Percentiles rank a stretch among this genome's conserved stretches.
Conservation (phyloP, 1,140 invertebrate species). For the Brachystomella parvula region DNA sequence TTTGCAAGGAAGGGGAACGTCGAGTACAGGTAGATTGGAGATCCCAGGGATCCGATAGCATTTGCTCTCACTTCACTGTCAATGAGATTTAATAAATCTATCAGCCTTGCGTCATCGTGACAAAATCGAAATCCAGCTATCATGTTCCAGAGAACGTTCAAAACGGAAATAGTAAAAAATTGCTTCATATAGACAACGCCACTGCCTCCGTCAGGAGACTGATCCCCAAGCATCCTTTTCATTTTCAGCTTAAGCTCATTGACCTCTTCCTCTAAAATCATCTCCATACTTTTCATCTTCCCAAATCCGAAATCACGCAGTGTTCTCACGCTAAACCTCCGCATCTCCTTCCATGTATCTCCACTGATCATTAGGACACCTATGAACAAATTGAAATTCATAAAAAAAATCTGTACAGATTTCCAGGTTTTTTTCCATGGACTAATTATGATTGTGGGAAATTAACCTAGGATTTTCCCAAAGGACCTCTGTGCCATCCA, state of each 20-base stretch:
- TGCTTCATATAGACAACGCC: constrained; percentile 27
- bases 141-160: constrained; percentile 81
- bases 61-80: constrained; percentile 20
- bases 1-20: constrained; percentile 19
- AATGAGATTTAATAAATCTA: constrained; percentile 20
- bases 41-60: constrained; percentile 22
- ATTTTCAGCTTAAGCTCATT: constrained; percentile 43
- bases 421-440: too few species aligned
- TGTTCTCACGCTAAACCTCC: constrained; percentile 65
- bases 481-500: constrained; percentile 10
- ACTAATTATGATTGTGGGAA: neutral
- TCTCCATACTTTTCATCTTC: constrained; percentile 57
- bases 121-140: constrained; percentile 62
- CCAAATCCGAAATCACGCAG: constrained; percentile 73
- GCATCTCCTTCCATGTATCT: constrained; percentile 70
- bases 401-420: neutral
- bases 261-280: constrained; percentile 60
- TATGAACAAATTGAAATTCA: constrained; percentile 28
- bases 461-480: constrained; percentile 5
- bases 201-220: constrained; percentile 40
- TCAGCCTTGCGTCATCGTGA: constrained; percentile 40
- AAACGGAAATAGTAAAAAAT: constrained; percentile 45
- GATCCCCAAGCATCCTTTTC: neutral
- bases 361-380: constrained; percentile 63
- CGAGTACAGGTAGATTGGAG: constrained; percentile 25